phyloP scores from a whole-genome alignment of 2,113 vertebrate genomes.

The Boulengeromyrus knoepffleri region DNA sequence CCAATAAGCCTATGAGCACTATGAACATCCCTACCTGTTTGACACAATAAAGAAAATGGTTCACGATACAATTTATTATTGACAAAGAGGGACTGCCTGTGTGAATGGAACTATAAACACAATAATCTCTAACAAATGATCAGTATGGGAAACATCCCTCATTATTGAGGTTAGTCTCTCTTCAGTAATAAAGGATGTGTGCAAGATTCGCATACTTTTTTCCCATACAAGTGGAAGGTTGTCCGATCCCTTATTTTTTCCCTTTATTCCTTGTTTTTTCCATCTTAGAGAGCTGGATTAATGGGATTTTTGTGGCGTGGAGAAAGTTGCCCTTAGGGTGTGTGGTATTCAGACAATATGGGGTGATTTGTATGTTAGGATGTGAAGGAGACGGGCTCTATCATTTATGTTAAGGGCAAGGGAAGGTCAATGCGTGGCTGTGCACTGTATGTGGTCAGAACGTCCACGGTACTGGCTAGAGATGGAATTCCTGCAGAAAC shows the following conservation, averaged over 20 bases:
- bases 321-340: neutral
- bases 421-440: neutral
- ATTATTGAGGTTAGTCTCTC: neutral
- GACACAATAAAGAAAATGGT: neutral
- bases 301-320: neutral
- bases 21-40: neutral
- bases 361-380: neutral
- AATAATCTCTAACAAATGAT: neutral
- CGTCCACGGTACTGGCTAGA: neutral
- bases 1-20: neutral
- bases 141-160: neutral
- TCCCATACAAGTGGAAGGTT: neutral
- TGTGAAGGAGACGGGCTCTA: neutral
- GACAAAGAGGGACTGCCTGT: neutral
- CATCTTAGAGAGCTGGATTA: neutral
- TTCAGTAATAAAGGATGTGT: neutral
- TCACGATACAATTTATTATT: neutral
- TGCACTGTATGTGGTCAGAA: neutral
- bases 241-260: neutral
- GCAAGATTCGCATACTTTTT: neutral
- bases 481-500: neutral
- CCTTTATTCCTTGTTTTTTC: neutral
- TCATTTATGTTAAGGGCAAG: neutral
- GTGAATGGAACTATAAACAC: neutral
- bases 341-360: neutral